phyloP scores from a whole-genome alignment of 2,888 invertebrate genomes.

The Rhagonycha lutea region DNA sequence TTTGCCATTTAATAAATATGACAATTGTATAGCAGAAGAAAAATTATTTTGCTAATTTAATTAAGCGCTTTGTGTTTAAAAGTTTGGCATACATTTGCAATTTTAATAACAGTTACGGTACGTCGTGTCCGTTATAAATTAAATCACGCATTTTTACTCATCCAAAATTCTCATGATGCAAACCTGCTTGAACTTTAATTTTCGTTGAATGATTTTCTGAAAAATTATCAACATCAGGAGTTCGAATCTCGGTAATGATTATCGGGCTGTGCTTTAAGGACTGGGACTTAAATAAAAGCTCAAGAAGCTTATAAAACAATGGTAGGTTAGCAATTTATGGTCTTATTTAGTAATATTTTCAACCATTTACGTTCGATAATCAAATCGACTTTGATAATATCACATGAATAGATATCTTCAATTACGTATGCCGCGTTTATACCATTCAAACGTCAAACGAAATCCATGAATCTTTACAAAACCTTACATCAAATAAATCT shows the following conservation, averaged over 20 bases:
- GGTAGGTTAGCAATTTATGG: slow-evolving; percentile 23
- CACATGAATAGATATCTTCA: slow-evolving; percentile 22
- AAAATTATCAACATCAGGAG: background rate
- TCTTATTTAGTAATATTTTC: slow-evolving; percentile 20
- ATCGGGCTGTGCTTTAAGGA: background rate
- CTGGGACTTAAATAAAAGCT: background rate
- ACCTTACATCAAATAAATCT: background rate
- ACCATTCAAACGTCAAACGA: slow-evolving; percentile 23
- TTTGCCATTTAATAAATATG: background rate
- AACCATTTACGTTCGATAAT: slow-evolving; percentile 26
- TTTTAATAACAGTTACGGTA: background rate
- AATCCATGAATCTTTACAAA: slow-evolving; percentile 13
- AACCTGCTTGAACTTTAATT: background rate
- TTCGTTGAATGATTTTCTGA: background rate
- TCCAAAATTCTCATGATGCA: background rate
- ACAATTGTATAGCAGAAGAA: background rate
- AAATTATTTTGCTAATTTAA: background rate
- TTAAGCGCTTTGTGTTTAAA: background rate
- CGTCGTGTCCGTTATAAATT: background rate
- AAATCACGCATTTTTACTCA: background rate
- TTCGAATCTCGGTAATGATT: background rate
- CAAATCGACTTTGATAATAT: slow-evolving; percentile 23
- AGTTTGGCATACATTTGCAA: background rate
- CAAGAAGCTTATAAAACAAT: slow-evolving; percentile 14
- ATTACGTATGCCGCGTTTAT: slow-evolving; percentile 25